phyloP scores from a whole-genome alignment of 2,113 vertebrate genomes.

The Aptenodytes patagonicus region DNA sequence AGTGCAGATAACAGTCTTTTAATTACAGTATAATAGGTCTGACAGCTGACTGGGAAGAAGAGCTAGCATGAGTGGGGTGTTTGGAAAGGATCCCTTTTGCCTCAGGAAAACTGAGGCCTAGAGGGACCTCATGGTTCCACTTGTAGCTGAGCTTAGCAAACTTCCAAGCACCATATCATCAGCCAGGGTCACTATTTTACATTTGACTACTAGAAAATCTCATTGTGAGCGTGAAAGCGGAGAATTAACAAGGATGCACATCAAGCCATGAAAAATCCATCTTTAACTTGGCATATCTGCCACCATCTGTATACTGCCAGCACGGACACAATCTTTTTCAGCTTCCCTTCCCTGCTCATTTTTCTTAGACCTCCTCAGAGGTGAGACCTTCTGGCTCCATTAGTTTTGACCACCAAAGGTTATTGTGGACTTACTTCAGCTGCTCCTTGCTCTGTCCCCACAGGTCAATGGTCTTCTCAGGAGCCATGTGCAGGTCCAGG shows the following conservation, averaged over 20 bases:
- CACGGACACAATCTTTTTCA: not conserved
- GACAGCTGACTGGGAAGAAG: not conserved
- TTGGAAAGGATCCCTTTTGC: not conserved
- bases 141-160: not conserved
- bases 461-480: slow-evolving; percentile 81
- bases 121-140: not conserved
- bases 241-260: not conserved
- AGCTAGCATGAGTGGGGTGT: not conserved
- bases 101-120: not conserved
- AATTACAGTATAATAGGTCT: not conserved
- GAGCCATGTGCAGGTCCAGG: slow-evolving; percentile 91
- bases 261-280: not conserved
- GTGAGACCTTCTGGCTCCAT: not conserved
- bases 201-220: not conserved
- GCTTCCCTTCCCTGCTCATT: not conserved
- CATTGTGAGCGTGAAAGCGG: not conserved
- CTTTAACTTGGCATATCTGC: not conserved
- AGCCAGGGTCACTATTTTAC: not conserved
- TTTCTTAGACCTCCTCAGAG: not conserved
- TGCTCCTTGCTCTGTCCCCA: slow-evolving; percentile 84
- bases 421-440: slow-evolving; percentile 71
- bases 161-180: not conserved
- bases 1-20: not conserved
- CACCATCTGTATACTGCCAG: not conserved
- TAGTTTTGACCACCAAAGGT: not conserved